Conservation (phyloP, 1,140 invertebrate genomes). For the Calliopsis andreniformis region DNA sequence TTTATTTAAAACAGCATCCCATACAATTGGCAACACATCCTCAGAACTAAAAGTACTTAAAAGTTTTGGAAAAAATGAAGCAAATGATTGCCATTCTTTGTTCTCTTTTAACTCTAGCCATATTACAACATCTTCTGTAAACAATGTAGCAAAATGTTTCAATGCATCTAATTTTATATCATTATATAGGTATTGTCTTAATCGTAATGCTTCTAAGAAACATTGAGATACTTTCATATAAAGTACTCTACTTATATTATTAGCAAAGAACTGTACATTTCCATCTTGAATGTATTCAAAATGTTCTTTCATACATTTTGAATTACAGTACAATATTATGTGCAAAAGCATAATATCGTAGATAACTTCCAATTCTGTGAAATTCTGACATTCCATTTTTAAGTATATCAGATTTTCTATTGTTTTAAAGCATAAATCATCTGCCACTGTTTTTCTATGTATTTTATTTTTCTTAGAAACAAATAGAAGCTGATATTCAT, state of each 20-base stretch:
- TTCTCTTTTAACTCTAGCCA: slow-evolving; percentile 58
- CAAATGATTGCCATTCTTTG: slow-evolving; percentile 60
- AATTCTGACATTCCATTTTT: slow-evolving; percentile 1
- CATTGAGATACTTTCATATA: slow-evolving; percentile 65
- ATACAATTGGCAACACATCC: slow-evolving; percentile 43
- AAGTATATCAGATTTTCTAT: slow-evolving; percentile 46
- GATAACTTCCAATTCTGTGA: slow-evolving; percentile 48
- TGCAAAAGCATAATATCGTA: slow-evolving; percentile 66
- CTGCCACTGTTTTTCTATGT: background rate
- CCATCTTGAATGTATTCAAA: slow-evolving; percentile 56
- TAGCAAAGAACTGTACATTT: slow-evolving; percentile 6
- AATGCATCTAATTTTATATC: background rate
- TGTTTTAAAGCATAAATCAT: slow-evolving; percentile 20
- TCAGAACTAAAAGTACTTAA: slow-evolving; percentile 45
- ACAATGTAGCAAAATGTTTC: slow-evolving; percentile 40
- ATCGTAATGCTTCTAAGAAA: slow-evolving; percentile 55
- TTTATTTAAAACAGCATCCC: slow-evolving; percentile 43
- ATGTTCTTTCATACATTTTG: slow-evolving; percentile 40
- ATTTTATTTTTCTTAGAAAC: slow-evolving; percentile 4
- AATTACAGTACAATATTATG: slow-evolving; percentile 54
- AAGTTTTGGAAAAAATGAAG: slow-evolving; percentile 64
- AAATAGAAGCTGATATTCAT: slow-evolving; percentile 62
- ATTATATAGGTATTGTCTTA: slow-evolving; percentile 30
- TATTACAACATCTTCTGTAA: slow-evolving; percentile 50
- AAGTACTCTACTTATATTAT: slow-evolving; percentile 27